Percentiles rank a stretch among this genome's conserved stretches.
Evolutionary conservation across 2,888 invertebrate species (phyloP).

Genomic region (Agrypnus murinus): DNA sequence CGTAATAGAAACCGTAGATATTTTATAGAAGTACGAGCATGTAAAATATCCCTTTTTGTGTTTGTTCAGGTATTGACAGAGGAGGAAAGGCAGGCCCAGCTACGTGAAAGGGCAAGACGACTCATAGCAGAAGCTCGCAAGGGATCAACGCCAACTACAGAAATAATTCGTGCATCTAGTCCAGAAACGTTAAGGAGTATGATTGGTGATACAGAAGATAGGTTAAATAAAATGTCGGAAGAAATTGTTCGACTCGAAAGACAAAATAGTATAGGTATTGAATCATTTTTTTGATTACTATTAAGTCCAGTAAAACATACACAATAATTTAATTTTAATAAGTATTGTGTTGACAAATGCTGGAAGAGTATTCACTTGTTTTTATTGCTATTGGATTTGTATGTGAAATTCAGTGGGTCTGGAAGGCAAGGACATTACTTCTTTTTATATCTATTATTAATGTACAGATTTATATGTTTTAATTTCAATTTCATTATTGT

Average conservation of each 20-base stretch:
- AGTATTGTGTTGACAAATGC: slow-evolving; percentile 3
- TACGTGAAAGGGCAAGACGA: slow-evolving; percentile 91
- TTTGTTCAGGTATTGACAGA: slow-evolving; percentile 73
- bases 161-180: slow-evolving; percentile 67
- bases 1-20: too few species aligned
- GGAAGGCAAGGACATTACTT: not conserved
- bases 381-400: not conserved
- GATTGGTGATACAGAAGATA: slow-evolving; percentile 62
- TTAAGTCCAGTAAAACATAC: slow-evolving; percentile 3
- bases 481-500: slow-evolving; percentile 50
- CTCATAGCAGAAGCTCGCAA: slow-evolving; percentile 90
- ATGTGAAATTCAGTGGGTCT: not conserved
- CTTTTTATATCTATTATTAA: not conserved
- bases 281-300: not conserved
- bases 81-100: slow-evolving; percentile 89
- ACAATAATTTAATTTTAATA: not conserved
- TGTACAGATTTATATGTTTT: not conserved
- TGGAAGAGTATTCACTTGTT: slow-evolving; percentile 4
- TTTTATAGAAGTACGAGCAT: too few species aligned
- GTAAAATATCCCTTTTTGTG: too few species aligned
- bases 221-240: slow-evolving; percentile 52
- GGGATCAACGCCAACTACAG: slow-evolving; percentile 71
- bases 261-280: slow-evolving; percentile 62
- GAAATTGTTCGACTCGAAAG: slow-evolving; percentile 54
- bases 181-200: slow-evolving; percentile 63